Conservation (phyloP, 2,797 vertebrate species). For the Eulemur mongoz region DNA sequence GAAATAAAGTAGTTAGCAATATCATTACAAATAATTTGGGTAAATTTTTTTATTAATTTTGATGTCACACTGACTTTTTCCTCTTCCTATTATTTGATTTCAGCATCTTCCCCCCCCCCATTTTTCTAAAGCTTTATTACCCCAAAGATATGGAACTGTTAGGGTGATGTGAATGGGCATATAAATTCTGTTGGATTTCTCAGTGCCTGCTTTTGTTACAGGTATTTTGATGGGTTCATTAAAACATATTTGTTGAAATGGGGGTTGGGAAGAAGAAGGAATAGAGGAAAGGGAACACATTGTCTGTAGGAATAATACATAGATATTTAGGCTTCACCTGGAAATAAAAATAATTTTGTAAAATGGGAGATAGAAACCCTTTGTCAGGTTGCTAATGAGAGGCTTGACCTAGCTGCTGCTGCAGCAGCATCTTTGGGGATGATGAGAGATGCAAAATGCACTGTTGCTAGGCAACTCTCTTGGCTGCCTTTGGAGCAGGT, state of each 20-base stretch:
- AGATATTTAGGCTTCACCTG: slow-evolving; percentile 62
- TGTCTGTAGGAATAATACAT: slow-evolving; percentile 48
- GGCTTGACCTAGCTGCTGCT: slow-evolving; percentile 76
- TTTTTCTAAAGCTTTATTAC: slow-evolving; percentile 49
- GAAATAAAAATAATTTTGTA: slow-evolving; percentile 78
- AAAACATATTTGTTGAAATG: slow-evolving; percentile 63
- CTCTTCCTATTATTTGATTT: slow-evolving; percentile 17
- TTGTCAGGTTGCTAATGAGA: slow-evolving; percentile 81
- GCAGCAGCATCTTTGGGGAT: slow-evolving; percentile 69
- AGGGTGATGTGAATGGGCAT: slow-evolving; percentile 18
- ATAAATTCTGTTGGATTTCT: slow-evolving; percentile 68
- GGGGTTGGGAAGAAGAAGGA: slow-evolving; percentile 35
- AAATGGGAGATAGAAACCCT: slow-evolving; percentile 71
- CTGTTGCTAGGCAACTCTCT: slow-evolving; percentile 88
- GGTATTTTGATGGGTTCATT: slow-evolving; percentile 69
- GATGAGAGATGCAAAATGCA: slow-evolving; percentile 84
- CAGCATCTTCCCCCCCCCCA: neutral
- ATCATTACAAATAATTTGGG: slow-evolving; percentile 30
- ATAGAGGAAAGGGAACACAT: slow-evolving; percentile 34
- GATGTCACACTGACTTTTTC: neutral
- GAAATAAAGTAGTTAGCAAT: neutral
- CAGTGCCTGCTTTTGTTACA: slow-evolving; percentile 73
- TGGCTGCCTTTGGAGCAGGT: slow-evolving; percentile 69
- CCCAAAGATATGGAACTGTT: slow-evolving; percentile 50
- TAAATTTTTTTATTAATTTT: neutral